Evolutionary conservation across 2,797 vertebrate genomes (phyloP).

Genomic region (Acomys russatus): DNA sequence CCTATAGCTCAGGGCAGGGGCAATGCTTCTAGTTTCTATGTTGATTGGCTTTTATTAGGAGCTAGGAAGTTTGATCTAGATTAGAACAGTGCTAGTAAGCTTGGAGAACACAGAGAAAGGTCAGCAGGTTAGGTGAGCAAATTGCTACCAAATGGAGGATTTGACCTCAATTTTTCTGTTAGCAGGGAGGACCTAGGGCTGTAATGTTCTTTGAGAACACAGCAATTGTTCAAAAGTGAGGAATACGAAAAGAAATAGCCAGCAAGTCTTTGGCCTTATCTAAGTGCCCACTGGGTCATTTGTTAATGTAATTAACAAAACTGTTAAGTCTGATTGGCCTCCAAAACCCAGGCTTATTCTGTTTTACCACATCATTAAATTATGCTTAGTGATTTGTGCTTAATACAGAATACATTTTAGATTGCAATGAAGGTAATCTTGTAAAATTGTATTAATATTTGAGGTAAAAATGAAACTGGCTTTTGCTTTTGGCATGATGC

Average conservation of each 20-base stretch:
- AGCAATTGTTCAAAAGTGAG: constrained; percentile 60
- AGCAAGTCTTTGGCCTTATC: constrained; percentile 35
- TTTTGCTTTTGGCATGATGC: neutral
- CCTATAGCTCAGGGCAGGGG: constrained; percentile 45
- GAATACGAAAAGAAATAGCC: constrained; percentile 14
- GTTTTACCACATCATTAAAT: constrained; percentile 58
- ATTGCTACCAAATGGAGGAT: constrained; percentile 70
- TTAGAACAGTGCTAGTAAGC: constrained; percentile 56
- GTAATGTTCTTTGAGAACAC: constrained; percentile 57
- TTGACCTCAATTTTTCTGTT: constrained; percentile 74
- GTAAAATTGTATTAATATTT: constrained; percentile 25
- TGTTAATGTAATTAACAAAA: constrained; percentile 61
- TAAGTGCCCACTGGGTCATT: constrained; percentile 43
- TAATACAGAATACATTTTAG: constrained; percentile 48
- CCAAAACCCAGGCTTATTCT: constrained; percentile 12
- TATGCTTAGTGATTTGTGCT: constrained; percentile 28
- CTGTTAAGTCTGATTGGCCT: constrained; percentile 53
- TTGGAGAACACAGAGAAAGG: constrained; percentile 38
- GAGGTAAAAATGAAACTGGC: neutral
- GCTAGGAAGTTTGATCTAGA: constrained; percentile 53
- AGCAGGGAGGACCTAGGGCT: neutral
- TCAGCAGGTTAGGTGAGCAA: constrained; percentile 69
- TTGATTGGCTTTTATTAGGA: constrained; percentile 74
- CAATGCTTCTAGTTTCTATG: constrained; percentile 43
- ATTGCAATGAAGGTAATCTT: neutral